Evolutionary conservation across 2,888 invertebrate genomes (phyloP).

Genomic region (Parnassius smintheus): DNA sequence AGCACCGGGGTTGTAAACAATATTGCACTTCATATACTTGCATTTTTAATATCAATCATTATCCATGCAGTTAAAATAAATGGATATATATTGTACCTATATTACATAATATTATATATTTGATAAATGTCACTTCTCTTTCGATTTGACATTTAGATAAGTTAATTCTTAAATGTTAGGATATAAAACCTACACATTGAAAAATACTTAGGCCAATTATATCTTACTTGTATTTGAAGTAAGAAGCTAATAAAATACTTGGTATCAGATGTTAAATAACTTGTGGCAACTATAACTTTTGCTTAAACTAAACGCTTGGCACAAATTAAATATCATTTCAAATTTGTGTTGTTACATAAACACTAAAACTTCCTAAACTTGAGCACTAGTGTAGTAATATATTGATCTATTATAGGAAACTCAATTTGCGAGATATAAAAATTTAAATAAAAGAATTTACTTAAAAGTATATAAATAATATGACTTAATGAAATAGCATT

Average conservation of each 20-base stretch:
- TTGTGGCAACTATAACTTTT: constrained; percentile 51
- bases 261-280: constrained; percentile 12
- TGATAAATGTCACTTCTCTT: background rate
- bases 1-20: constrained; percentile 62
- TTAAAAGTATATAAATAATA: constrained; percentile 65
- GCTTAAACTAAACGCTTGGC: constrained; percentile 73
- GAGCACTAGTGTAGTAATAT: constrained; percentile 45
- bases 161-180: constrained; percentile 54
- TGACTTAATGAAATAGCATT: constrained; percentile 70
- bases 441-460: constrained; percentile 45
- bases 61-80: constrained; percentile 49
- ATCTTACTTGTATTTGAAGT: constrained; percentile 47
- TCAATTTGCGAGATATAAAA: constrained; percentile 38
- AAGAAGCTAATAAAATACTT: constrained; percentile 49
- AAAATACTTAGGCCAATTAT: constrained; percentile 76
- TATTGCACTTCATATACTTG: constrained; percentile 57
- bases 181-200: constrained; percentile 68
- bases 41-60: constrained; percentile 37
- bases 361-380: constrained; percentile 45
- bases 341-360: constrained; percentile 38
- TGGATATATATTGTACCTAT: constrained; percentile 36
- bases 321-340: constrained; percentile 69
- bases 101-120: constrained; percentile 6
- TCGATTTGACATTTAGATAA: constrained; percentile 12
- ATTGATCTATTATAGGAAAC: constrained; percentile 35